Percentiles rank a stretch among this genome's conserved stretches.
Evolutionary conservation across 2,888 invertebrate genomes (phyloP).

Genomic region (Melangyna quadrimaculata): DNA sequence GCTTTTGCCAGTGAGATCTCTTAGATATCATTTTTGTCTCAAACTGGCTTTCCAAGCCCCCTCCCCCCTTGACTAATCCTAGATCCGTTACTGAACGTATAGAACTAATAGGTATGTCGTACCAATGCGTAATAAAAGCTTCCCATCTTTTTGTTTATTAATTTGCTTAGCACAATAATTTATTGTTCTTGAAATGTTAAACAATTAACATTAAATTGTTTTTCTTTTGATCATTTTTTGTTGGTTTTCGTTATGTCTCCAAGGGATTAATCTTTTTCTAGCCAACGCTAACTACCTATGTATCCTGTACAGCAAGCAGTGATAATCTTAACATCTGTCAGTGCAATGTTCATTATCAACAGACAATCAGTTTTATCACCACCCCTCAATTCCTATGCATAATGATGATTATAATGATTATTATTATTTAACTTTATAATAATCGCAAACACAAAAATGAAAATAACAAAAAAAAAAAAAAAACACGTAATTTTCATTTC

Average conservation of each 20-base stretch:
- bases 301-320: neutral
- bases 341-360: neutral
- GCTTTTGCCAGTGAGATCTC: too few species aligned
- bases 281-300: neutral
- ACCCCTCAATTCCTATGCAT: conserved; percentile 10
- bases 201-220: neutral
- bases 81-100: too few species aligned
- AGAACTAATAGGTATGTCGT: too few species aligned
- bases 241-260: neutral
- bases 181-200: too few species aligned
- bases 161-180: too few species aligned
- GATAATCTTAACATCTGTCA: neutral
- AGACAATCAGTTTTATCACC: neutral
- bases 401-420: conserved; percentile 35
- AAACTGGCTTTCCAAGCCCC: too few species aligned
- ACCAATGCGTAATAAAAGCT: too few species aligned
- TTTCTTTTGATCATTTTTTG: neutral
- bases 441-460: conserved; percentile 38
- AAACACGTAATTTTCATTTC: conserved; percentile 44
- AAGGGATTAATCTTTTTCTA: neutral
- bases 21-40: too few species aligned
- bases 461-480: neutral
- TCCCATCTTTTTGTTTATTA: too few species aligned
- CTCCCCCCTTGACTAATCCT: too few species aligned
- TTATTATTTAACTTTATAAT: conserved; percentile 32